A percentile compares a stretch with the other conserved stretches of the same genome.
phyloP scores from a whole-genome alignment of 2,113 vertebrate species.

The Aptenodytes forsteri region DNA sequence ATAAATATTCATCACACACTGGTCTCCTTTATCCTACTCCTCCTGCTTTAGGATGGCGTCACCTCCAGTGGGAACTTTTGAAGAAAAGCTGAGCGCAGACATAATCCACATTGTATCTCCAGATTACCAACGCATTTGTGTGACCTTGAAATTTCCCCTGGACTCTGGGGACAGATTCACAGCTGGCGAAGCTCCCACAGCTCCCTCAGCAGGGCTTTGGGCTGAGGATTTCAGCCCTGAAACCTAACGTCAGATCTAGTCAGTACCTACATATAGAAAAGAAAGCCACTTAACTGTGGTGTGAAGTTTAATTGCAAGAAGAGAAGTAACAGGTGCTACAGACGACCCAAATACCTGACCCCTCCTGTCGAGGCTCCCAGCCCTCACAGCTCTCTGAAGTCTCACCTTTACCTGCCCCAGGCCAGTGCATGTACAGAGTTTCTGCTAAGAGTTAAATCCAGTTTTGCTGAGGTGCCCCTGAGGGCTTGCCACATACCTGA shows the following conservation, averaged over 20 bases:
- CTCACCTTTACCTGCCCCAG: constrained; percentile 39
- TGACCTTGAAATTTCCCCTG: neutral
- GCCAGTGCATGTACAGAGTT: neutral
- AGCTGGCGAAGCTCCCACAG: neutral
- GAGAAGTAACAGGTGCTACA: constrained; percentile 7
- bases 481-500: constrained; percentile 79
- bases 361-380: neutral
- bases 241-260: neutral
- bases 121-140: neutral
- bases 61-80: neutral
- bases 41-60: neutral
- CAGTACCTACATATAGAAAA: neutral
- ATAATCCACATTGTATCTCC: neutral
- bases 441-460: constrained; percentile 65
- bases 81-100: neutral
- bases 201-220: neutral
- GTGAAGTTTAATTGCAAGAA: neutral
- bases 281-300: neutral
- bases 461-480: constrained; percentile 64
- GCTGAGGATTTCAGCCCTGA: neutral
- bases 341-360: neutral
- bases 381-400: neutral
- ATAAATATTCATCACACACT: neutral
- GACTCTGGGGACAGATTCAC: neutral
- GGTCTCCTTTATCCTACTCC: neutral